Conservation (phyloP, 2,888 invertebrate genomes). For the Stomorhina lunata region DNA sequence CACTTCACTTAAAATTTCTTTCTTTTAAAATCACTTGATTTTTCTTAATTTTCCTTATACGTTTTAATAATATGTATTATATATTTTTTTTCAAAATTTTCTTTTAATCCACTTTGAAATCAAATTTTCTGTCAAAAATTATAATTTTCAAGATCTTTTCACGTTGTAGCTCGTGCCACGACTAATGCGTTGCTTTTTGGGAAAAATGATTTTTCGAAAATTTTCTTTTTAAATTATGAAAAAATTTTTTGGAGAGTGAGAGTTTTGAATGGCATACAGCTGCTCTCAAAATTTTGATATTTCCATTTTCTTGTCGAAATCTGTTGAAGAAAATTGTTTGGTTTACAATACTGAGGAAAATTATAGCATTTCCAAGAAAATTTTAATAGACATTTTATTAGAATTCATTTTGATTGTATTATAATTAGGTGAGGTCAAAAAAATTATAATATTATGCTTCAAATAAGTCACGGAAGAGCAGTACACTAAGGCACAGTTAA, state of each 20-base stretch:
- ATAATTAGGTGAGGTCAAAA: no score
- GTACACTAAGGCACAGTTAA: no score
- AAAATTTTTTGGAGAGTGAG: slow-evolving; percentile 50
- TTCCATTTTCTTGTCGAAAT: slow-evolving; percentile 66
- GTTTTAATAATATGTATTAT: not conserved
- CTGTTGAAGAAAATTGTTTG: slow-evolving; percentile 24
- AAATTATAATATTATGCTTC: no score
- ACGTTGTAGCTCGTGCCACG: slow-evolving; percentile 74
- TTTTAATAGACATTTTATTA: not conserved
- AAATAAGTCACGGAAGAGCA: no score
- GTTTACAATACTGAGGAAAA: slow-evolving; percentile 31
- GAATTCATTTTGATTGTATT: no score
- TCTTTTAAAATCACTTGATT: not conserved
- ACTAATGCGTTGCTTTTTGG: slow-evolving; percentile 68
- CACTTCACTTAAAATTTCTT: not conserved
- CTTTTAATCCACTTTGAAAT: not conserved
- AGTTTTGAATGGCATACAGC: slow-evolving; percentile 34
- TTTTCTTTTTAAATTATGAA: slow-evolving; percentile 52
- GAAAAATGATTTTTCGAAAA: slow-evolving; percentile 63
- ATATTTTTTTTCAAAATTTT: not conserved
- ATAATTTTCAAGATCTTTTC: slow-evolving; percentile 59
- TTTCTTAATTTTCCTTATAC: not conserved
- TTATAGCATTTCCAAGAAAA: not conserved
- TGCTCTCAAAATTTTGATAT: slow-evolving; percentile 64
- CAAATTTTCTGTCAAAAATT: slow-evolving; percentile 11